A percentile compares a stretch with the other conserved stretches of the same genome.
phyloP scores from a whole-genome alignment of 2,113 vertebrate species.

The Chionis minor region DNA sequence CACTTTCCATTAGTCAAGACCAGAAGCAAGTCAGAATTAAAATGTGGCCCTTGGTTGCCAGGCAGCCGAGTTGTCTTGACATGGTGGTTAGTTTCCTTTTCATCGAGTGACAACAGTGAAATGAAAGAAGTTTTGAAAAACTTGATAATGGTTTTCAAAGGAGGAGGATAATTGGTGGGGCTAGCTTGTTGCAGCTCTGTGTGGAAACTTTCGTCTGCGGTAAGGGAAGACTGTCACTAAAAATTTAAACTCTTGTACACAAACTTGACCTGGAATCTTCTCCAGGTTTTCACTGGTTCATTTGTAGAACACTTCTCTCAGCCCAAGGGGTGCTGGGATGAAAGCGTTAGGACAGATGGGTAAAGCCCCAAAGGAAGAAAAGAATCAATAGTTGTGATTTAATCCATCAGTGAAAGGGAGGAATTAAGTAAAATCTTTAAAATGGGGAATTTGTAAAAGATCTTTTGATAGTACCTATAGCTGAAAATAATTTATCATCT shows the following conservation, averaged over 20 bases:
- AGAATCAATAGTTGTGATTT: constrained; percentile 83
- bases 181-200: constrained; percentile 91
- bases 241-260: constrained; percentile 99
- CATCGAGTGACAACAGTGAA: constrained; percentile 98
- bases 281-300: constrained; percentile 84
- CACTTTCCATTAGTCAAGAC: constrained; percentile 98
- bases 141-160: constrained; percentile 98
- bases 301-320: constrained; percentile 84
- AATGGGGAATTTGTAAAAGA: constrained; percentile 78
- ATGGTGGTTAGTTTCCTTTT: constrained; percentile 99
- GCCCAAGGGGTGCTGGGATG: constrained; percentile 76
- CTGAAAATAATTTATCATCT: constrained; percentile 66
- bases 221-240: constrained; percentile 87
- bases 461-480: constrained; percentile 61
- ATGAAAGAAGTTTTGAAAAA: constrained; percentile 99
- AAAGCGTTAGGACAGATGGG: constrained; percentile 84
- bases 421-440: constrained; percentile 83
- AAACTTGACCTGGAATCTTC: constrained; percentile 97
- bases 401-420: constrained; percentile 81
- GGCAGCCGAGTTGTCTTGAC: constrained; percentile 99
- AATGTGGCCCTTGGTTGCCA: constrained; percentile 97
- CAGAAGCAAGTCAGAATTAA: constrained; percentile 98
- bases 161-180: constrained; percentile 96
- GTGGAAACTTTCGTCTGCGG: constrained; percentile 91
- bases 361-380: constrained; percentile 80